Evolutionary conservation across 1,140 invertebrate genomes (phyloP).

Genomic region (Tetragonula clypearis): DNA sequence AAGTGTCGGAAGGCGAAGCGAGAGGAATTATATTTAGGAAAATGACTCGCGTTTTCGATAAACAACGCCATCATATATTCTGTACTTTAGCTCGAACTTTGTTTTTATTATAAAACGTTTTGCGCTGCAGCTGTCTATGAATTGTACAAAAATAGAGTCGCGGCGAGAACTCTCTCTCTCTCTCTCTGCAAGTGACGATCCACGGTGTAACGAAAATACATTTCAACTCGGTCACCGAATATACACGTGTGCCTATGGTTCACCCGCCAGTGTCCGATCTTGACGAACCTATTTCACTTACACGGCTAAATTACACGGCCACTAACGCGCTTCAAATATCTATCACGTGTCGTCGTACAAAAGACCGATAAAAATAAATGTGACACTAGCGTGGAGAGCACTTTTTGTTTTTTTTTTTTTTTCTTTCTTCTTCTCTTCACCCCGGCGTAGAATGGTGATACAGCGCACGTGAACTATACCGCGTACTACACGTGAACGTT

Average conservation of each 20-base stretch:
- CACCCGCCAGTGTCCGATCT: not conserved
- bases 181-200: not conserved
- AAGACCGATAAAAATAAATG: constrained; percentile 1
- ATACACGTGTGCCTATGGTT: not conserved
- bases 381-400: not conserved
- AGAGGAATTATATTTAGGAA: not conserved
- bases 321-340: not conserved
- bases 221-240: not conserved
- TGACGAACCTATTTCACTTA: constrained; percentile 7
- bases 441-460: not conserved
- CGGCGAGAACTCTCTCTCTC: not conserved
- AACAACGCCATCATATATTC: not conserved
- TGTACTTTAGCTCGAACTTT: not conserved
- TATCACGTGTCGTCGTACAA: not conserved
- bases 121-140: not conserved
- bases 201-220: not conserved
- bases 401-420: not conserved
- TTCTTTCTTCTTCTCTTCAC: too few species aligned
- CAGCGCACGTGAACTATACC: not conserved
- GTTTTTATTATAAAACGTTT: not conserved
- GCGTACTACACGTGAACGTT: not conserved
- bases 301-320: not conserved
- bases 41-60: not conserved
- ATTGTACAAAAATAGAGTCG: not conserved
- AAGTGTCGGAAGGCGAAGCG: not conserved